A percentile compares a stretch with the other conserved stretches of the same genome.
phyloP scores from a whole-genome alignment of 1,140 invertebrate species.

The Thaumatotibia leucotreta region DNA sequence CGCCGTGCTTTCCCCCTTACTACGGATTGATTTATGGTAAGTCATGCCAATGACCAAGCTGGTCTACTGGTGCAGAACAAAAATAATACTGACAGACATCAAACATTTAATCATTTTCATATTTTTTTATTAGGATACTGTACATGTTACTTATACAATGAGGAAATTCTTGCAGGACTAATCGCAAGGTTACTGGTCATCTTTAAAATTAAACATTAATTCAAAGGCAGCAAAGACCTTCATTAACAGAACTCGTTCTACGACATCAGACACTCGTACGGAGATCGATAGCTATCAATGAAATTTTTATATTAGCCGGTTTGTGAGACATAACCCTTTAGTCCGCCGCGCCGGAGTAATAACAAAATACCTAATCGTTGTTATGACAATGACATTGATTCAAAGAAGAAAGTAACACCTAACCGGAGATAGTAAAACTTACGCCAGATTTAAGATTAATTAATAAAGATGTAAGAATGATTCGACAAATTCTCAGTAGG shows the following conservation, averaged over 20 bases:
- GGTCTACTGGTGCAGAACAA: background rate
- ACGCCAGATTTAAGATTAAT: constrained; percentile 51
- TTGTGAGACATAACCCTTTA: background rate
- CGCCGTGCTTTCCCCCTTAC: constrained; percentile 40
- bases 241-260: background rate
- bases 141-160: background rate
- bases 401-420: constrained; percentile 44
- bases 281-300: constrained; percentile 10
- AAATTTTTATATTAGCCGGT: background rate
- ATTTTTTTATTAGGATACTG: background rate
- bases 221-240: background rate
- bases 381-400: constrained; percentile 36
- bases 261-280: background rate
- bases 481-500: constrained; percentile 59
- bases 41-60: constrained; percentile 22
- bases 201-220: background rate
- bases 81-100: background rate
- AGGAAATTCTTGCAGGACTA: background rate
- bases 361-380: constrained; percentile 6
- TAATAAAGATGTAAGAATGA: constrained; percentile 46
- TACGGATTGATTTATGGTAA: constrained; percentile 57
- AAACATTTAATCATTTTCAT: background rate
- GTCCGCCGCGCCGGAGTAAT: background rate
- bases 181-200: constrained; percentile 1
- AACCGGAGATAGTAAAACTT: constrained; percentile 36